Percentiles rank a stretch among this genome's conserved stretches.
These are phyloP conservation scores for Dascyllus trimaculatus DNA, from an alignment of 2,113 vertebrate genomes.

Conservation along the genomic window DNA sequence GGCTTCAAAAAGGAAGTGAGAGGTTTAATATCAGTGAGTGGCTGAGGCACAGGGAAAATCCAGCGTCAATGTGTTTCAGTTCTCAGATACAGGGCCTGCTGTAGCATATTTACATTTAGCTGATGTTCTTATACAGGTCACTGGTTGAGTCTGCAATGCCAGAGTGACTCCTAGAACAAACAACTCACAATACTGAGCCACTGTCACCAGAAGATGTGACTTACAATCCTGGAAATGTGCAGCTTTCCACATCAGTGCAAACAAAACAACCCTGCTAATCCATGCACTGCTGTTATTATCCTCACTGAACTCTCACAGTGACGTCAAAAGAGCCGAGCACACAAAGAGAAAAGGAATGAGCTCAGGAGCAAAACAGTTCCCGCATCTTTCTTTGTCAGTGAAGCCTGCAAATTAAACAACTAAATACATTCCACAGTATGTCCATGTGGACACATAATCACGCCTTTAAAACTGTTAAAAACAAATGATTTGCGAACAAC, in stretches of 20 bases:
- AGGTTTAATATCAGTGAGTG: constrained; percentile 84
- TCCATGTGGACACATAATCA: too few relatives aligned
- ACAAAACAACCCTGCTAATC: too few relatives aligned
- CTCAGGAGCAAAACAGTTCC: background rate
- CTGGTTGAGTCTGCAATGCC: background rate
- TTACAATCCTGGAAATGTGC: constrained; percentile 6
- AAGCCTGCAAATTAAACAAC: too few relatives aligned
- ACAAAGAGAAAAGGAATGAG: too few relatives aligned
- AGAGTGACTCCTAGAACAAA: constrained; percentile 13
- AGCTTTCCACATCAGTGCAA: too few relatives aligned
- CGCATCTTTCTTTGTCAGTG: too few relatives aligned
- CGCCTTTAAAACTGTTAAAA: too few relatives aligned
- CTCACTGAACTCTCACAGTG: too few relatives aligned
- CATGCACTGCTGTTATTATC: too few relatives aligned
- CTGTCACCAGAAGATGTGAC: background rate
- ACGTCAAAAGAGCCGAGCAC: too few relatives aligned
- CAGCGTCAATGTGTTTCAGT: constrained; percentile 48
- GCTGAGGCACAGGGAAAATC: constrained; percentile 68
- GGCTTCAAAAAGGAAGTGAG: constrained; percentile 94
- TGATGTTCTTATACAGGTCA: constrained; percentile 44
- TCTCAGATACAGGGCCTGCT: constrained; percentile 17
- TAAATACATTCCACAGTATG: too few relatives aligned
- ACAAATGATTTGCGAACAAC: too few relatives aligned
- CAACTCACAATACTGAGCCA: background rate
- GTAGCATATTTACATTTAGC: constrained; percentile 47